Percentiles rank a stretch among this genome's conserved stretches.
Evolutionary conservation across 2,888 invertebrate genomes (phyloP).

Genomic region (Venusia cambrica): DNA sequence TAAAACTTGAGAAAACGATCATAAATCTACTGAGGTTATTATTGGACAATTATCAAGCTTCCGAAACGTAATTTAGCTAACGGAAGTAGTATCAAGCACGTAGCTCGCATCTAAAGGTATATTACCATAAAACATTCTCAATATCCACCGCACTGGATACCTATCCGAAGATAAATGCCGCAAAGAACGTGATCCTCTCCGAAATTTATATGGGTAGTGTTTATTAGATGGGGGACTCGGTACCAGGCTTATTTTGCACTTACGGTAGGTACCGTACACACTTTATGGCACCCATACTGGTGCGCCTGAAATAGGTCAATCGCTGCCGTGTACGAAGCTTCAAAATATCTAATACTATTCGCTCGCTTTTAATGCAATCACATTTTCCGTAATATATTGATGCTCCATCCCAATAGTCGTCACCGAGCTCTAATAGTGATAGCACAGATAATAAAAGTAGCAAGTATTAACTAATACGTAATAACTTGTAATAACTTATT

Average conservation of each 20-base stretch:
- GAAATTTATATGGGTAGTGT: conserved; percentile 37
- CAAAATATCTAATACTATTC: conserved; percentile 6
- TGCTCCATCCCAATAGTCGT: background rate
- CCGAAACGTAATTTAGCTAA: too few relatives aligned
- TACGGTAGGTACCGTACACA: conserved; percentile 19
- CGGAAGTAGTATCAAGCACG: conserved; percentile 23
- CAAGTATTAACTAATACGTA: too few relatives aligned
- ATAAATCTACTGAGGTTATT: too few relatives aligned
- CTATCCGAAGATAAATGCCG: conserved; percentile 34
- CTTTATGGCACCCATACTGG: conserved; percentile 19
- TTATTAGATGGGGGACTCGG: conserved; percentile 26
- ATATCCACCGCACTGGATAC: conserved; percentile 30
- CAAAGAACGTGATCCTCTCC: conserved; percentile 37
- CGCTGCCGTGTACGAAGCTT: conserved; percentile 12
- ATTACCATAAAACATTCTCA: conserved; percentile 32
- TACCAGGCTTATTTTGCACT: conserved; percentile 28
- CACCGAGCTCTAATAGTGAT: too few relatives aligned
- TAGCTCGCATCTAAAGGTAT: conserved; percentile 29
- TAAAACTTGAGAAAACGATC: too few relatives aligned
- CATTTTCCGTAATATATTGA: background rate
- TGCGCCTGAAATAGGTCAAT: conserved; percentile 27
- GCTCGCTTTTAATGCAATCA: conserved; percentile 12
- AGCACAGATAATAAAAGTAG: too few relatives aligned
- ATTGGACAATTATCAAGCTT: too few relatives aligned
- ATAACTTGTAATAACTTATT: too few relatives aligned